phyloP scores from a whole-genome alignment of 1,140 invertebrate genomes.

The Babylonia areolata region DNA sequence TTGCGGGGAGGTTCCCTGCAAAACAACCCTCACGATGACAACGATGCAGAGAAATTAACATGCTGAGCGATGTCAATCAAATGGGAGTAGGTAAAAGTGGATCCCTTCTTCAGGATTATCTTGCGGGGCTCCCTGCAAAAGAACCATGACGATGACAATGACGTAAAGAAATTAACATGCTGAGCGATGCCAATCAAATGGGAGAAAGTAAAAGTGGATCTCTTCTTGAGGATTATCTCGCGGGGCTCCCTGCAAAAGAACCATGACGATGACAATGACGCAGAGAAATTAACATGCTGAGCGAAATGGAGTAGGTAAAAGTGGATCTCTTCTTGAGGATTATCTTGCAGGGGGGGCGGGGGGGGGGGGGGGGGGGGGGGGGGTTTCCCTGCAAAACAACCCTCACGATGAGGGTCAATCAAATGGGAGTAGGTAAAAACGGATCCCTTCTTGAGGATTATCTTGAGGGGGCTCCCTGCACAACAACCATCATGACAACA shows the following conservation, averaged over 20 bases:
- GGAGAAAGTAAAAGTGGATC: too few species aligned
- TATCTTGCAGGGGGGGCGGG: conserved; percentile 83
- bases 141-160: neutral
- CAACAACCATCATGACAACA: too few species aligned
- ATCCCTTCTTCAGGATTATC: conserved; percentile 74
- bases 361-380: too few species aligned
- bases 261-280: neutral
- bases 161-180: conserved; percentile 4
- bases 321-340: conserved; percentile 74
- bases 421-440: too few species aligned
- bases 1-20: conserved; percentile 87
- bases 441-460: conserved; percentile 74
- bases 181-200: too few species aligned
- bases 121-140: conserved; percentile 85
- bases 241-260: conserved; percentile 84
- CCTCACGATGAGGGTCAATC: conserved; percentile 98
- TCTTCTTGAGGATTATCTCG: conserved; percentile 74
- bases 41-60: conserved; percentile 5
- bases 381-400: conserved; percentile 92
- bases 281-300: neutral
- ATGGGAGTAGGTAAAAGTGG: too few species aligned
- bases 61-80: too few species aligned
- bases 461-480: conserved; percentile 86
- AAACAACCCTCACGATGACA: neutral
- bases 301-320: too few species aligned